These are phyloP conservation scores for Cyclopterus lumpus DNA, from an alignment of 2,797 vertebrate species.

Conservation along the genomic window DNA sequence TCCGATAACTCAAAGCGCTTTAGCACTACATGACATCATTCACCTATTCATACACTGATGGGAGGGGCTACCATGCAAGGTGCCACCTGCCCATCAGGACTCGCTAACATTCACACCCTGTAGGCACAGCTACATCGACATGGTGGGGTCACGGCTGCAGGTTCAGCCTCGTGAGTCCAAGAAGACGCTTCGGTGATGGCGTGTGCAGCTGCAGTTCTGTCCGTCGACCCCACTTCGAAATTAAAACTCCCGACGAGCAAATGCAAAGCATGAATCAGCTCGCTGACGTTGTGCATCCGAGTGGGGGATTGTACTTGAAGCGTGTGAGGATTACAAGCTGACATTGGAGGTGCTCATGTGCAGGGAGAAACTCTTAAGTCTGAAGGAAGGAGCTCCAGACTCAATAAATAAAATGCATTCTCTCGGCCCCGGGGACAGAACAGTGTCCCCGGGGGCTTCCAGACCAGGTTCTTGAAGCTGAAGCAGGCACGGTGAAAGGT, in stretches of 20 bases:
- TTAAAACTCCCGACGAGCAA: slow-evolving; percentile 31
- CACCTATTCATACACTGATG: no score
- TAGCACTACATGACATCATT: no score
- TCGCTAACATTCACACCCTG: no score
- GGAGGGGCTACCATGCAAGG: no score
- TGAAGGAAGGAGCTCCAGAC: background rate
- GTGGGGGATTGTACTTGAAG: slow-evolving; percentile 40
- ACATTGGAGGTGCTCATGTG: slow-evolving; percentile 8
- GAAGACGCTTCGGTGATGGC: slow-evolving; percentile 28
- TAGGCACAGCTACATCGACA: no score
- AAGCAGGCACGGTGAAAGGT: no score
- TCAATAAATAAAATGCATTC: slow-evolving; percentile 1
- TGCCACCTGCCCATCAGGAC: no score
- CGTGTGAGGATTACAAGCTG: slow-evolving; percentile 37
- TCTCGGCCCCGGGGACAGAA: no score
- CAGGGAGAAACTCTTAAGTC: background rate
- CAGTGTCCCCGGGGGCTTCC: no score
- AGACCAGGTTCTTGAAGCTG: no score
- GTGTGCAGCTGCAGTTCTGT: slow-evolving; percentile 26
- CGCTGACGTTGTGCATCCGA: slow-evolving; percentile 58
- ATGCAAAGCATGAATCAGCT: slow-evolving; percentile 54
- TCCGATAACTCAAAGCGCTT: no score
- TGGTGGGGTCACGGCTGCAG: slow-evolving; percentile 25
- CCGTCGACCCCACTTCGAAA: slow-evolving; percentile 49
- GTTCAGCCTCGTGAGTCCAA: slow-evolving; percentile 42